Evolutionary conservation across 2,888 invertebrate genomes (phyloP), one percentile per base, ranked within the genome.

Genomic region (Hyposoter dolosus): DNA sequence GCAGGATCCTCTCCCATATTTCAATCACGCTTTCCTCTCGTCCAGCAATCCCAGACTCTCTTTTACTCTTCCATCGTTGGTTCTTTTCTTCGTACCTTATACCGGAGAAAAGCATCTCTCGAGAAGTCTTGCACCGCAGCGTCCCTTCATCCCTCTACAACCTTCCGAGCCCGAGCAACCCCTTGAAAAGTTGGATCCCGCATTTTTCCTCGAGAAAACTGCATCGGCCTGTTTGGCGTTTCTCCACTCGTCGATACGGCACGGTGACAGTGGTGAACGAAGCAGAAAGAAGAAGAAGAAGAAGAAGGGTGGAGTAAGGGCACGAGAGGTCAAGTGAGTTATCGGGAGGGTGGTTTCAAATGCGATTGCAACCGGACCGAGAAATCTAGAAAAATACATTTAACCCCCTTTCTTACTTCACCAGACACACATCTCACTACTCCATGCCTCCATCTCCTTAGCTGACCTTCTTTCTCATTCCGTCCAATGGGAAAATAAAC

Each of bases 321-420:
- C 15, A 43, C 28, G 47, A 63, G 85, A 68, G 88, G 88, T 88
- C 88, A 88, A 88, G 87, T 89, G 88, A 90, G 85, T 90, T 90
- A 90, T 89, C 85, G 86, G 84, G 78, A 84, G 88, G 85, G 86
- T 83, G 84, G 86, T 83, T 78, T 79, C 82, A 82, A 87, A 80
- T 80, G 84, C 83, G 81, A 85, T 83, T 84, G 80, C 84, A 79
- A 88, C 71, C 43, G 60, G 74, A 53, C 81, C 77, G 77, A 82
- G 88, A 86, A 87, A 86, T 83, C 86, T 88, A 82, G 86, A 86
- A 87, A 90, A 88, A 89, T 87, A 88, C 86, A 88, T 90, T 88
- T 88, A 88, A 85, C 88, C 74, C 71, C 53, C 47, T 50, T 32
- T 28, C 66, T 40, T 66, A 40, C 40, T 72, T 53, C 72, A 72